Conservation (phyloP, 2,888 invertebrate species). For the Seira ritae region DNA sequence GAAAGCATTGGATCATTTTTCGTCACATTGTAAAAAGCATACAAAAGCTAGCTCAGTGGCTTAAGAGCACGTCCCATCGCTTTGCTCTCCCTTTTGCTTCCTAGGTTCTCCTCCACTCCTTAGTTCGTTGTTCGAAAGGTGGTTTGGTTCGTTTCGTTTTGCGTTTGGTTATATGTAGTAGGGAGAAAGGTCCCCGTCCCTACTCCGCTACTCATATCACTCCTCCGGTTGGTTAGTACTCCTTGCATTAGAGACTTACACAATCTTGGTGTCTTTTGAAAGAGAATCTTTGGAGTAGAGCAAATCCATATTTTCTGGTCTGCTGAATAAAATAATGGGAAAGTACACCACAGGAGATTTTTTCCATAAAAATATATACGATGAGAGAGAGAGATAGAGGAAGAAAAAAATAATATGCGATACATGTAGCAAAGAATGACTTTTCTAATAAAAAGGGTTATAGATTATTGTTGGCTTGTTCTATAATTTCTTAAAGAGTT, state of each 20-base stretch:
- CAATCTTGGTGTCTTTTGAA: slow-evolving; percentile 6
- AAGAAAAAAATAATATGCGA: no score
- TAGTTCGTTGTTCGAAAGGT: no score
- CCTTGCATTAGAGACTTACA: no score
- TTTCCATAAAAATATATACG: slow-evolving; percentile 51
- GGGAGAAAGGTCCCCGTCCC: slow-evolving; percentile 24
- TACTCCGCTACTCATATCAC: slow-evolving; percentile 8
- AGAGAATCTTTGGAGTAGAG: slow-evolving; percentile 59
- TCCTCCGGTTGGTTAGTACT: slow-evolving; percentile 16
- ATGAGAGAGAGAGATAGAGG: slow-evolving; percentile 33
- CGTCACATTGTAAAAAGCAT: slow-evolving; percentile 41
- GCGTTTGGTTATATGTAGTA: no score
- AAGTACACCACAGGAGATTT: slow-evolving; percentile 69
- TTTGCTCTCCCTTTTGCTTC: not conserved
- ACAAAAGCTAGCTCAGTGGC: slow-evolving; percentile 42
- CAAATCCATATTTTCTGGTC: slow-evolving; percentile 71
- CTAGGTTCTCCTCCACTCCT: slow-evolving; percentile 3
- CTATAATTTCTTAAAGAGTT: no score
- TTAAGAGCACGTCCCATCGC: slow-evolving; percentile 41
- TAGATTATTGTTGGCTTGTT: no score
- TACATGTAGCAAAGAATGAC: slow-evolving; percentile 43
- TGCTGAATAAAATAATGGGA: slow-evolving; percentile 71
- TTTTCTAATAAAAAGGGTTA: not conserved
- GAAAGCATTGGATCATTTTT: slow-evolving; percentile 40
- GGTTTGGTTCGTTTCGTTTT: no score